These are phyloP conservation scores for Diplosoma virens DNA, from an alignment of 23 tunicate species.

Conservation along the genomic window DNA sequence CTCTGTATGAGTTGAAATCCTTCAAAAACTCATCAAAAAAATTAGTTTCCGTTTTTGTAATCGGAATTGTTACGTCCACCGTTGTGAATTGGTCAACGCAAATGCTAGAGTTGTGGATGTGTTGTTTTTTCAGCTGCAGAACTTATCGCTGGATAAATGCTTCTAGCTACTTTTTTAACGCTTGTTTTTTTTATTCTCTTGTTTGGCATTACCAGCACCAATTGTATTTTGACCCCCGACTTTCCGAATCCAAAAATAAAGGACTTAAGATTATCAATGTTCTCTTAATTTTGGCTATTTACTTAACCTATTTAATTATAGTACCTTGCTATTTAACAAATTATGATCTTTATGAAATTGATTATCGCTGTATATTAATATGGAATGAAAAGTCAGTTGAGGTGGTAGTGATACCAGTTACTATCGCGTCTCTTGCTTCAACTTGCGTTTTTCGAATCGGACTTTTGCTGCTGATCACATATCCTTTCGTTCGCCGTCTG, in stretches of 20 bases:
- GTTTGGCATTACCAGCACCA: background rate
- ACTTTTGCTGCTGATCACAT: background rate
- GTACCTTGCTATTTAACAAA: background rate
- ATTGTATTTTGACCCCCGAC: background rate
- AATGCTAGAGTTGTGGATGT: background rate
- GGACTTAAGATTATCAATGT: background rate
- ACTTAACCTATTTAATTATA: background rate
- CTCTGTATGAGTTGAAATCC: background rate
- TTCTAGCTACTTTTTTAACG: background rate
- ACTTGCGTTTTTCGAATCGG: background rate
- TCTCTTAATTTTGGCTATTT: background rate
- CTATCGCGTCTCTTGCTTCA: background rate
- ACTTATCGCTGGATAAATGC: background rate
- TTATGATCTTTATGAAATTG: background rate
- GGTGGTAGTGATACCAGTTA: background rate
- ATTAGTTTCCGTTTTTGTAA: background rate
- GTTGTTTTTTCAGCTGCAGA: background rate
- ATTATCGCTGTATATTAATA: background rate
- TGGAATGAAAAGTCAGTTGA: background rate
- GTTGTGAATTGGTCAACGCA: background rate
- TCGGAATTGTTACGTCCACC: background rate
- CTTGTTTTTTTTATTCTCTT: background rate
- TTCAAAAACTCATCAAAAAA: background rate
- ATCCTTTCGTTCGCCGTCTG: background rate
- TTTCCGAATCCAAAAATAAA: conserved; percentile 12